phyloP scores from a whole-genome alignment of 2,888 invertebrate species.

The Lampropteryx suffumata region DNA sequence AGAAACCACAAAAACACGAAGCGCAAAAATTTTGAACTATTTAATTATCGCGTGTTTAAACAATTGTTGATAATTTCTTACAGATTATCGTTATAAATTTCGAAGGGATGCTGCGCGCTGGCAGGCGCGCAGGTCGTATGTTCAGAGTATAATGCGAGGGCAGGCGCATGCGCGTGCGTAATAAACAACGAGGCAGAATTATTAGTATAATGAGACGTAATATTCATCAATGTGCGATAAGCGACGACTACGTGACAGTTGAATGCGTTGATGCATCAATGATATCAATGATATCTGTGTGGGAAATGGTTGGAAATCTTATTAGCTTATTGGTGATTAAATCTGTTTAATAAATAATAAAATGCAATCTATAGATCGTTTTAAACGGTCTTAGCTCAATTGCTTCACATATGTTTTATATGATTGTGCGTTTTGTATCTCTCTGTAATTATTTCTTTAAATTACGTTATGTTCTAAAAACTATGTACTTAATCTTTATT shows the following conservation, averaged over 20 bases:
- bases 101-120: conserved; percentile 19
- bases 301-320: neutral
- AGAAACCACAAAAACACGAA: neutral
- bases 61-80: neutral
- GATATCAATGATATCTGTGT: conserved; percentile 21
- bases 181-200: conserved; percentile 24
- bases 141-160: conserved; percentile 26
- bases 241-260: conserved; percentile 26
- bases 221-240: conserved; percentile 16
- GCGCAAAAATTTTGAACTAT: too few species aligned
- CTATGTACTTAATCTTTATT: too few species aligned
- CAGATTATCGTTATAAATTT: neutral
- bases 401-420: too few species aligned
- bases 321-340: too few species aligned
- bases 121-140: conserved; percentile 27
- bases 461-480: too few species aligned
- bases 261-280: conserved; percentile 23
- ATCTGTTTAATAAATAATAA: too few species aligned
- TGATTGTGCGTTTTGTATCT: too few species aligned
- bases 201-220: conserved; percentile 4
- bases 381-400: too few species aligned
- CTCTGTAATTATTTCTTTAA: too few species aligned
- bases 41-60: neutral
- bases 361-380: too few species aligned
- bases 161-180: conserved; percentile 16